These are phyloP conservation scores for Pelodytes ibericus DNA, from an alignment of 2,797 vertebrate genomes.

Conservation along the genomic window DNA sequence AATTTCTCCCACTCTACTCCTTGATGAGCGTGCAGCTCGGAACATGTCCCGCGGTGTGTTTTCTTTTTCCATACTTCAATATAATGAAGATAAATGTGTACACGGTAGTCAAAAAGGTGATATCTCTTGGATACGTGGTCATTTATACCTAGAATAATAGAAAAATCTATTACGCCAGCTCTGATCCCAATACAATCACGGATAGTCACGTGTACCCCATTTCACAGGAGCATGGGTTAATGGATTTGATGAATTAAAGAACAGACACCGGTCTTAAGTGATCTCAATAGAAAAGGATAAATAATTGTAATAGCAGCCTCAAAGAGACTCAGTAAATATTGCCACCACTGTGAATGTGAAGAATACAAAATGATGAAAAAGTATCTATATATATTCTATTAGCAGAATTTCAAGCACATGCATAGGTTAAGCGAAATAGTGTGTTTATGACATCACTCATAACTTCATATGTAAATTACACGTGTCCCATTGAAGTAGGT, in stretches of 20 bases:
- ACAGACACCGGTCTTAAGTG: too few species aligned
- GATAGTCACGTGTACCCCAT: not conserved
- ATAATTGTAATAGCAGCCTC: too few species aligned
- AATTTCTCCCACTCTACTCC: not conserved
- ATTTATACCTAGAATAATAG: constrained; percentile 8
- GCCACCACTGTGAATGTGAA: too few species aligned
- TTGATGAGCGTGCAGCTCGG: not conserved
- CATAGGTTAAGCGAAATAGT: too few species aligned
- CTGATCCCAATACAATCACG: not conserved
- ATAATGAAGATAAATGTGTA: constrained; percentile 10
- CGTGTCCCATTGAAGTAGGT: too few species aligned
- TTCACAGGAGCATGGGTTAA: not conserved
- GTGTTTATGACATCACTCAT: too few species aligned
- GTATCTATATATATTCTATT: too few species aligned
- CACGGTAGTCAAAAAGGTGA: not conserved
- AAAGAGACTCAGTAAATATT: too few species aligned
- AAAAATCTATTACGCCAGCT: not conserved
- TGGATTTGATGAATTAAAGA: not conserved
- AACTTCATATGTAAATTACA: too few species aligned
- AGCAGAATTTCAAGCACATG: too few species aligned
- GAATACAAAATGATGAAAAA: too few species aligned
- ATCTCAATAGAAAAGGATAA: too few species aligned
- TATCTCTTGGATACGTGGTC: not conserved
- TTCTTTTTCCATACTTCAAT: constrained; percentile 7
- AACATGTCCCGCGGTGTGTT: not conserved